Base-by-base conservation (phyloP, 2,113 vertebrate genomes). In the Arenaria interpres region DNA sequence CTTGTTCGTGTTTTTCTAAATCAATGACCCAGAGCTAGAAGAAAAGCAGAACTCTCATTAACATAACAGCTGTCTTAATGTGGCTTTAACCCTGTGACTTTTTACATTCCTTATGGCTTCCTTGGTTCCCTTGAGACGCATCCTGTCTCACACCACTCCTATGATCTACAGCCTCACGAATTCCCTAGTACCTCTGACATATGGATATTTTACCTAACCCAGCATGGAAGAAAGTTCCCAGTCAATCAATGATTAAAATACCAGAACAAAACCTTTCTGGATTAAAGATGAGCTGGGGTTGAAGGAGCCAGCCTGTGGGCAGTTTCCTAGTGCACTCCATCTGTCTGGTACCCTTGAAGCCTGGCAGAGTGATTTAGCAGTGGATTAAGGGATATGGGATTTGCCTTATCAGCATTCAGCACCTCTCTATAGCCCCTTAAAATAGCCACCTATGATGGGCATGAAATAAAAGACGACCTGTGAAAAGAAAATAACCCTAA, bases 21-120 rank as follows among this genome's bases (percentile, higher is more conserved):
- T 94, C 96, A 96, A 93, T 98, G 98, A 98, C 98, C 98, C 97
- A 96, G 94, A 96, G 93, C 95, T 94, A 96, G 96, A 95, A 95
- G 96, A 97, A 96, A 98, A 97, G 97, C 96, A 97, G 97, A 89
- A 90, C 96, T 97, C 97, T 98, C 98, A 98, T 98, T 98, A 98
- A 98, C 97, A 98, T 98, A 97, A 97, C 98, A 99, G 98, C 98
- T 99, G 98, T 98, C 98, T 98, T 98, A 98, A 98, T 98, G 98
- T 99, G 98, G 98, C 98, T 98, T 98, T 99, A 99, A 99, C 98
- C 98, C 98, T 93, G 95, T 98, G 98, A 98, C 98, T 98, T 97
- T 94, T 97, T 96, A 98, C 98, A 99, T 99, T 98, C 98, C 98
- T 98, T 94, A 98, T 98, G 97, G 97, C 97, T 98, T 98, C 97